Evolutionary conservation across 2,113 vertebrate genomes (phyloP), one percentile per base, ranked within the genome.

Genomic region (Zonotrichia leucophrys): DNA sequence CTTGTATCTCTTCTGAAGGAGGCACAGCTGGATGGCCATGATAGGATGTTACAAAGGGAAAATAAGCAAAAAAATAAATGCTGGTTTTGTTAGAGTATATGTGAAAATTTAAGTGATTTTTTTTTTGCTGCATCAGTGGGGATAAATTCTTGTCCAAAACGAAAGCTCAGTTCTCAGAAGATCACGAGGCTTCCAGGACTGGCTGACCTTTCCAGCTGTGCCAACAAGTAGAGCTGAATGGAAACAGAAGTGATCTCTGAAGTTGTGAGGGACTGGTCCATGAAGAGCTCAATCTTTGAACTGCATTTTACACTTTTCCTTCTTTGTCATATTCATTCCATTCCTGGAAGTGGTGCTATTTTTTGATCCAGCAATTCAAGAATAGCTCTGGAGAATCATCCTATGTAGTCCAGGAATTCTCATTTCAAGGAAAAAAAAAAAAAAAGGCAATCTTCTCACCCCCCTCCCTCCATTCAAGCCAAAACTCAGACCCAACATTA

Each of bases 181-280:
- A 18, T 75, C 64, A 42, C 7, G 41, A 62, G 42, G 10, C 15
- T 87, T n/a, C 41, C 15, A 84, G 17, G 27, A n/a, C 33, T 50
- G 42, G 28, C 15, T 87, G 90, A 92, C 50, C n/a, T 86, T 37
- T 79, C 39, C 27, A 82, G 47, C 31, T 69, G 19, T 37, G 44
- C 74, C 74, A 75, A 22, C 2, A 24, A 53, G 69, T 64, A 58
- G 22, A 76, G 59, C 33, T 79, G 66, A 77, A 70, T 37, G 58
- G 46, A 73, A 79, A 81, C 46, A 90, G 70, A 85, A 68, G 12
- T 10, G 12, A 52, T 60, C n/a, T 93, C 58, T 93, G 62, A 90
- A 78, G 64, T 37, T 78, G 41, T 59, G 56, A 94, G 39, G n/a
- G n/a, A 75, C 46, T 27, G 15, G 10, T 49, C 50, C 25, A 58